phyloP scores from a whole-genome alignment of 2,888 invertebrate species.

The Bedellia somnulentella region DNA sequence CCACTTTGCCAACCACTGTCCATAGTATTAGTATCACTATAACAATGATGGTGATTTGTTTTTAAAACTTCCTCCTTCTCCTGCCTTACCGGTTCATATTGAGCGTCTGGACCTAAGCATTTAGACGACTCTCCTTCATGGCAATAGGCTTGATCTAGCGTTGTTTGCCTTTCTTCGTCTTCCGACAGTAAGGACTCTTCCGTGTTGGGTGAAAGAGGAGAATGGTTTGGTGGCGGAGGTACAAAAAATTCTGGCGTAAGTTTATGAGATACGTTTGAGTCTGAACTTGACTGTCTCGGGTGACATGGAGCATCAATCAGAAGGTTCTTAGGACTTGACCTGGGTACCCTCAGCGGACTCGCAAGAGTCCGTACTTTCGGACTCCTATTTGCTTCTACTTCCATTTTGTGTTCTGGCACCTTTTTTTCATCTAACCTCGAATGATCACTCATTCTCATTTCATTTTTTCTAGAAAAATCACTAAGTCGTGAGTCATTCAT shows the following conservation, averaged over 20 bases:
- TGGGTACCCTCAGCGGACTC: constrained; percentile 29
- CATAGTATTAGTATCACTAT: constrained; percentile 64
- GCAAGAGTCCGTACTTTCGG: constrained; percentile 35
- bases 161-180: constrained; percentile 22
- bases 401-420: constrained; percentile 3
- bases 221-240: constrained; percentile 25
- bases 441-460: constrained; percentile 18
- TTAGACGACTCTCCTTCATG: constrained; percentile 36
- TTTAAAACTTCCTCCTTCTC: constrained; percentile 35
- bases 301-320: constrained; percentile 20
- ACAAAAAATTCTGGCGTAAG: constrained; percentile 30
- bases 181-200: constrained; percentile 45
- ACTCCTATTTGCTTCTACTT: constrained; percentile 19
- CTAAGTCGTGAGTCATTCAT: constrained; percentile 9
- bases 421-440: constrained; percentile 15
- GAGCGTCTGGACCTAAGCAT: constrained; percentile 40
- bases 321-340: constrained; percentile 24
- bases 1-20: constrained; percentile 73
- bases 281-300: constrained; percentile 26
- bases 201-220: constrained; percentile 42
- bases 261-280: constrained; percentile 14
- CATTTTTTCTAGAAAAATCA: constrained; percentile 19
- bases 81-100: constrained; percentile 43
- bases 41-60: constrained; percentile 53
- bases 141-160: constrained; percentile 26